phyloP scores from a whole-genome alignment of 2,797 vertebrate genomes.

The Simalia tracyae region DNA sequence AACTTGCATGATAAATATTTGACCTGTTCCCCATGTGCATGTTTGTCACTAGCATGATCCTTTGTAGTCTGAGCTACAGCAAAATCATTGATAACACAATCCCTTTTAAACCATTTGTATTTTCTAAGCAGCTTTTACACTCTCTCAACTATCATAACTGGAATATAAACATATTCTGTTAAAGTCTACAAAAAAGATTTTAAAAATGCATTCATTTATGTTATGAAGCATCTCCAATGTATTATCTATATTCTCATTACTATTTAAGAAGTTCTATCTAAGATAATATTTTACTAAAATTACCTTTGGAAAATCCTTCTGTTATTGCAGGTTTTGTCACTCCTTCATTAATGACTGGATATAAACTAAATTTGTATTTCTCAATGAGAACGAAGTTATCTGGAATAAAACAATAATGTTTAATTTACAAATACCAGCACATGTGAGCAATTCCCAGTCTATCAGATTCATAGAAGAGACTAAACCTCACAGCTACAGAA shows the following conservation, averaged over 20 bases:
- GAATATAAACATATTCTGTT: background rate
- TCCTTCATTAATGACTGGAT: conserved; percentile 85
- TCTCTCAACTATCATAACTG: background rate
- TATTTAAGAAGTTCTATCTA: conserved; percentile 5
- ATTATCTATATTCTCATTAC: background rate
- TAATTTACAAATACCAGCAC: background rate
- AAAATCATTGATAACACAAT: background rate
- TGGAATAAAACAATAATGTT: conserved; percentile 64
- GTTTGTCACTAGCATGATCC: background rate
- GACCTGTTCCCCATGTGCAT: background rate
- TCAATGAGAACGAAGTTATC: conserved; percentile 84
- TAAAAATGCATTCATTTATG: background rate
- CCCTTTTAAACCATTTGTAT: background rate
- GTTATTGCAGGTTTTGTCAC: conserved; percentile 79
- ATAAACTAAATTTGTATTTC: conserved; percentile 84
- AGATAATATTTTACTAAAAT: conserved; percentile 26
- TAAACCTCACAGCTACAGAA: background rate
- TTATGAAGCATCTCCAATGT: background rate
- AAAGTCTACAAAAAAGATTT: background rate
- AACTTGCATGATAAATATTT: background rate
- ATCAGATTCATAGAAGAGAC: background rate
- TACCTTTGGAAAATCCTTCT: conserved; percentile 78
- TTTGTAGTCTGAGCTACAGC: background rate
- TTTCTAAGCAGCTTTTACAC: background rate
- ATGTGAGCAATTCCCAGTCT: background rate